These are phyloP conservation scores for Peromyscus californicus DNA, from an alignment of 2,113 vertebrate genomes.

Conservation along the genomic window DNA sequence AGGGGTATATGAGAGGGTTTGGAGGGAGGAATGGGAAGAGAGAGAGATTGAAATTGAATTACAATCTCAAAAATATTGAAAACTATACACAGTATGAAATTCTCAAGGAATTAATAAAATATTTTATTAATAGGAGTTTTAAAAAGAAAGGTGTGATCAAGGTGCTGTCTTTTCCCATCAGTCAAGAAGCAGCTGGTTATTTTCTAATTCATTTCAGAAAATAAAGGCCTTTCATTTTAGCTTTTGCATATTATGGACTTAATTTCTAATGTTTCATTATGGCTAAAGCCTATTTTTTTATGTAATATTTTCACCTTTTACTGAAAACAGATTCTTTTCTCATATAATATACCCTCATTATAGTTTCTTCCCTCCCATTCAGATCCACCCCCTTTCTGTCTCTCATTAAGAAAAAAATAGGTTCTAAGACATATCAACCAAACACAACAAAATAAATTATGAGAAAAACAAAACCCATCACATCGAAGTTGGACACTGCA, in stretches of 20 bases:
- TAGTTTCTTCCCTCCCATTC: not conserved
- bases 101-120: not conserved
- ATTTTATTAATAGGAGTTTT: not conserved
- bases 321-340: not conserved
- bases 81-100: not conserved
- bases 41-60: not conserved
- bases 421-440: not conserved
- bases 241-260: conserved; percentile 11
- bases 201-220: conserved; percentile 59
- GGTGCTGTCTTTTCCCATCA: not conserved
- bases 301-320: not conserved
- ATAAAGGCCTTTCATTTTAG: conserved; percentile 63
- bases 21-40: not conserved
- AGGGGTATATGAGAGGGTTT: not conserved
- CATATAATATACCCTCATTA: not conserved
- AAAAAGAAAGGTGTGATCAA: not conserved
- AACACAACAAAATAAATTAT: not conserved
- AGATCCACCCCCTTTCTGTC: not conserved
- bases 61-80: not conserved
- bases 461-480: not conserved
- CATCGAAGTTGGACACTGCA: not conserved
- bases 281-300: not conserved
- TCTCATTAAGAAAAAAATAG: not conserved
- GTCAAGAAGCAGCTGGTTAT: not conserved
- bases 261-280: conserved; percentile 51